Percentiles rank a stretch among this genome's conserved stretches.
These are phyloP conservation scores for Oryzias dopingdopingensis DNA, from an alignment of 2,797 vertebrate genomes.

Conservation along the genomic window DNA sequence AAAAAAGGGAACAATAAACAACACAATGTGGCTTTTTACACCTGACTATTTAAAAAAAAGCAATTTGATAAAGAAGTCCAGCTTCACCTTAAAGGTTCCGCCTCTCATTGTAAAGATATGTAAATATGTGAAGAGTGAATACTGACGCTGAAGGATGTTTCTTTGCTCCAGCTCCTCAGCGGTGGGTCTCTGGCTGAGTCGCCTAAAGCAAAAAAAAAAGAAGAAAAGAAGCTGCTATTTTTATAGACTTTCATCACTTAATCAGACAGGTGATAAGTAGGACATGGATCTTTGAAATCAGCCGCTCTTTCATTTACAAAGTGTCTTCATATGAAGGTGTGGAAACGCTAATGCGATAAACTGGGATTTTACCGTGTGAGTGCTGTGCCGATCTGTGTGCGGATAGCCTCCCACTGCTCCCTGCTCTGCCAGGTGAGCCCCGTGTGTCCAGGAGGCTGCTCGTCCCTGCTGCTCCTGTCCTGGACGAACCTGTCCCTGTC, in stretches of 20 bases:
- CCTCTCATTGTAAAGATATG: no score
- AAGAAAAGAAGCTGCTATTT: slow-evolving; percentile 49
- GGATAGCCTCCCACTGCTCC: slow-evolving; percentile 97
- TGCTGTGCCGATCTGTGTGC: slow-evolving; percentile 92
- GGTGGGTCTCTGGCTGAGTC: slow-evolving; percentile 95
- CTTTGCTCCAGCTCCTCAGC: slow-evolving; percentile 96
- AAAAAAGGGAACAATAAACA: neutral
- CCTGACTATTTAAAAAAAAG: neutral
- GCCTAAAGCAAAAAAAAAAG: slow-evolving; percentile 66
- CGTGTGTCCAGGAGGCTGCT: slow-evolving; percentile 76
- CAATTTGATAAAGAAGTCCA: neutral
- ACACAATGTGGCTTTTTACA: neutral
- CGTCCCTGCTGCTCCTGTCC: slow-evolving; percentile 63
- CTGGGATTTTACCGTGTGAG: slow-evolving; percentile 82
- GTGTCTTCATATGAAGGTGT: slow-evolving; percentile 14
- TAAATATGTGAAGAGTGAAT: slow-evolving; percentile 13
- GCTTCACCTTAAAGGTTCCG: neutral
- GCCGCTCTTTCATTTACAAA: slow-evolving; percentile 23
- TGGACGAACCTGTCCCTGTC: slow-evolving; percentile 66
- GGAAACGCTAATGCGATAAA: neutral
- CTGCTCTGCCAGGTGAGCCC: slow-evolving; percentile 92
- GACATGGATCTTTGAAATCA: slow-evolving; percentile 49
- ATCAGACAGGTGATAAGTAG: slow-evolving; percentile 52
- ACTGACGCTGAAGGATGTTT: slow-evolving; percentile 97
- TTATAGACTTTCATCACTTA: slow-evolving; percentile 54